Evolutionary conservation across 1,140 invertebrate genomes (phyloP), one percentile per base, ranked within the genome.

Genomic region (Leptonema lineaticorne): DNA sequence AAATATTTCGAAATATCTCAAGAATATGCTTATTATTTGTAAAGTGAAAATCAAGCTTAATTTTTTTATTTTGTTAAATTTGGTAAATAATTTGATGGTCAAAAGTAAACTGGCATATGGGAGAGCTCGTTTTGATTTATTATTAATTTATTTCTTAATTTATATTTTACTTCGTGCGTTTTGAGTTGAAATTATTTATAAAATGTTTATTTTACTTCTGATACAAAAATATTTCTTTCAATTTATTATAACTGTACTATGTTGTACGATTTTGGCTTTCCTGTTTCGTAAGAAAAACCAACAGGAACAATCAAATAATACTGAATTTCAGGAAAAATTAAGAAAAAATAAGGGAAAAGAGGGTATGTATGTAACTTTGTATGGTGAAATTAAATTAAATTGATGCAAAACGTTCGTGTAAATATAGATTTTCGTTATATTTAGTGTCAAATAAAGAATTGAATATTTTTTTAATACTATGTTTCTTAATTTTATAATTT

Each of bases 121-220:
- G 22, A n/a, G 11, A n/a, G 1, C 22, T 62, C 28, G 30, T 33
- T 20, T 37, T 37, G 24, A 24, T 62, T 62, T 59, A 33, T 59
- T 59, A 59, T 59, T 30, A 8, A 59, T 59, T 37, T 33, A 29
- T 30, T 59, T 45, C 30, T 45, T 50, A 64, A n/a, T 24, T 24
- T 64, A n/a, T n/a, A n/a, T n/a, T n/a, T n/a, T n/a, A n/a, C n/a
- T n/a, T 1, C 62, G 33, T 50, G 27, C n/a, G 24, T 48, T 63
- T 30, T 26, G 45, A 63, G 62, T 18, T 37, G 41, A 27, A 6
- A 45, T 26, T 26, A 45, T 64, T 64, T 64, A 28, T 46, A 64
- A 64, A 64, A 64, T 64, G 62, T 50, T 64, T 64, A 64, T 64
- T 64, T 64, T 64, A 16, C 8, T 50, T 26, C 27, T 64, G 41